These are phyloP conservation scores for Ochropleura leucogaster DNA, from an alignment of 2,888 invertebrate species.

Conservation along the genomic window DNA sequence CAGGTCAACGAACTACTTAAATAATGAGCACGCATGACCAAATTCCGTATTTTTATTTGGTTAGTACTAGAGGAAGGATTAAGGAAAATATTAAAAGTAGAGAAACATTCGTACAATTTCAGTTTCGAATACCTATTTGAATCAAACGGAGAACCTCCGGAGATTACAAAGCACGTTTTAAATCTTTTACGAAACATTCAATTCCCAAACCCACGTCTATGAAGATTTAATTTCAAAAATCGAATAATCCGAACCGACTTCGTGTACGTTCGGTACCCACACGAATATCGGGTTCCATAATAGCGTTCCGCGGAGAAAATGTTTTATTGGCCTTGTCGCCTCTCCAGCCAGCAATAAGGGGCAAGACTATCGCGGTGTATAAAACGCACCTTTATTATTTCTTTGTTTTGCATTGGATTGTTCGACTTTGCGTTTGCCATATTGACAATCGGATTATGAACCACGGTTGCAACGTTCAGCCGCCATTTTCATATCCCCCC, in stretches of 20 bases:
- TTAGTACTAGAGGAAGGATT: conserved; percentile 15
- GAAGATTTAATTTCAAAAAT: conserved; percentile 79
- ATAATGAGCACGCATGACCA: conserved; percentile 19
- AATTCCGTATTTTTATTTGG: conserved; percentile 23
- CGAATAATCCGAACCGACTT: conserved; percentile 69
- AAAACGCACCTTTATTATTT: conserved; percentile 74
- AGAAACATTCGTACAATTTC: conserved; percentile 5
- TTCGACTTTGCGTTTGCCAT: conserved; percentile 63
- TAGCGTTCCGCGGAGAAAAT: conserved; percentile 73
- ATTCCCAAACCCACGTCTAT: conserved; percentile 67
- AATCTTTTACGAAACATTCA: conserved; percentile 70
- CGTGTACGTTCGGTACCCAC: conserved; percentile 71
- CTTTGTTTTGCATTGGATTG: conserved; percentile 71
- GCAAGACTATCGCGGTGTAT: conserved; percentile 72
- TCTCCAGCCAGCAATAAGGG: conserved; percentile 74
- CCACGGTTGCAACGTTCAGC: conserved; percentile 52
- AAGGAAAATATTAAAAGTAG: not conserved
- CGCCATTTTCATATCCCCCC: conserved; percentile 52
- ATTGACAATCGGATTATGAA: conserved; percentile 68
- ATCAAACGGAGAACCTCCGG: conserved; percentile 45
- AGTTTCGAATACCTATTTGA: conserved; percentile 35
- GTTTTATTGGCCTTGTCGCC: conserved; percentile 77
- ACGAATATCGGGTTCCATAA: conserved; percentile 80
- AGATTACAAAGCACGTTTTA: conserved; percentile 66
- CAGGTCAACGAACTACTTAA: conserved; percentile 33